Conservation (phyloP, 2,113 vertebrate species). For the Rhodinocichla rosea region DNA sequence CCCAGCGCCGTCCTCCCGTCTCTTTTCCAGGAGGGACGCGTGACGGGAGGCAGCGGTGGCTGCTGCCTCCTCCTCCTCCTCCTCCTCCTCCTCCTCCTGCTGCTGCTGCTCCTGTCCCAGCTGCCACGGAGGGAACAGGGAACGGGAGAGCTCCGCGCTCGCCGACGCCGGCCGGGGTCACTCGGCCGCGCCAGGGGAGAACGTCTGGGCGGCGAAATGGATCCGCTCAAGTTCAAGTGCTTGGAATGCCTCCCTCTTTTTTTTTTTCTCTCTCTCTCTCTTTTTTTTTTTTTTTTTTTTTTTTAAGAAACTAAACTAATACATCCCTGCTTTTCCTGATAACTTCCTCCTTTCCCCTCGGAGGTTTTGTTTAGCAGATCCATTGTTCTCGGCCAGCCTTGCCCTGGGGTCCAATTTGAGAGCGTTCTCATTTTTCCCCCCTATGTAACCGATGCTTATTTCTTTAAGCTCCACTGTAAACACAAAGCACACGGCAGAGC, state of each 20-base stretch:
- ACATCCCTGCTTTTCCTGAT: not conserved
- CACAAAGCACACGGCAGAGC: not conserved
- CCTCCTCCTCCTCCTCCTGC: not conserved
- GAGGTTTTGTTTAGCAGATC: conserved; percentile 34
- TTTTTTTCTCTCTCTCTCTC: not conserved
- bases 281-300: not conserved
- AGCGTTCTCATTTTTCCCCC: conserved; percentile 34
- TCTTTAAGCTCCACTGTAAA: conserved; percentile 55
- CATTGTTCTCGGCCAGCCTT: conserved; percentile 44
- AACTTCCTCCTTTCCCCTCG: conserved; percentile 22
- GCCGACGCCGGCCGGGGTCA: conserved; percentile 6
- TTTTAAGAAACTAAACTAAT: not conserved
- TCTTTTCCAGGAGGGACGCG: not conserved
- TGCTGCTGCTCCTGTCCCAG: not conserved
- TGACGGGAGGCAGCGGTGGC: not conserved
- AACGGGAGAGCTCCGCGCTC: not conserved
- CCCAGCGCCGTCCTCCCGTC: not conserved
- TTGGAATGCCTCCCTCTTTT: not conserved
- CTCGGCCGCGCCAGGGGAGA: not conserved
- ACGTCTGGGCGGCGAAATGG: conserved; percentile 29
- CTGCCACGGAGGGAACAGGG: not conserved
- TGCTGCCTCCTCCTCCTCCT: not conserved
- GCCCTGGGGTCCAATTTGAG: conserved; percentile 59
- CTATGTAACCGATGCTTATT: conserved; percentile 62
- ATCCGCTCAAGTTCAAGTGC: conserved; percentile 52